Percentiles rank a stretch among this genome's conserved stretches.
Evolutionary conservation across 1,140 invertebrate species (phyloP).

Genomic region (Drosophila lacteicornis): DNA sequence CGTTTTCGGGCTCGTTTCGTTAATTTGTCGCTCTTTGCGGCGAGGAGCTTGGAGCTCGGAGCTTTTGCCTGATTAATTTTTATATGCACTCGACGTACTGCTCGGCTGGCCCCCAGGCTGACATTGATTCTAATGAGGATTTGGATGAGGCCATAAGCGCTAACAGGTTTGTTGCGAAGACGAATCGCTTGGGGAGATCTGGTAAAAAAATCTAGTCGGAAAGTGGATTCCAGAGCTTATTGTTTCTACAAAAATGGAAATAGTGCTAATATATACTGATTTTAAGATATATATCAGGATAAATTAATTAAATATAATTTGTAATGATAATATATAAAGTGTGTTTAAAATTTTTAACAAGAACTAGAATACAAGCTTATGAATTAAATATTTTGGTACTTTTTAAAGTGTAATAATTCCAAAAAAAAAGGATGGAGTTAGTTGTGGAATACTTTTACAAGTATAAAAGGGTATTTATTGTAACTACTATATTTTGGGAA

Average conservation of each 20-base stretch:
- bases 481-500: no score
- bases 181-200: neutral
- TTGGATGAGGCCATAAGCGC: conserved; percentile 22
- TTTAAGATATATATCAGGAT: neutral
- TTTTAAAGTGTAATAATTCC: no score
- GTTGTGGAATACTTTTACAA: no score
- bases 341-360: no score
- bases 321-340: no score
- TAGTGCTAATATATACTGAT: neutral
- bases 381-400: neutral
- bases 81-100: conserved; percentile 39
- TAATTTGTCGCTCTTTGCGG: conserved; percentile 62
- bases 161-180: conserved; percentile 36
- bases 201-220: neutral
- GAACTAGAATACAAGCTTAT: no score
- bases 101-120: conserved; percentile 36
- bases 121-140: conserved; percentile 53
- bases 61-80: conserved; percentile 59
- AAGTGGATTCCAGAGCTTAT: neutral
- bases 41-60: neutral
- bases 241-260: neutral
- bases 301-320: no score
- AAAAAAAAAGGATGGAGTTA: no score
- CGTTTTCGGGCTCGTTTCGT: conserved; percentile 49
- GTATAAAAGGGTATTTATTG: no score